These are phyloP conservation scores for Mermis nigrescens DNA, from an alignment of 2,888 invertebrate species.

Conservation along the genomic window DNA sequence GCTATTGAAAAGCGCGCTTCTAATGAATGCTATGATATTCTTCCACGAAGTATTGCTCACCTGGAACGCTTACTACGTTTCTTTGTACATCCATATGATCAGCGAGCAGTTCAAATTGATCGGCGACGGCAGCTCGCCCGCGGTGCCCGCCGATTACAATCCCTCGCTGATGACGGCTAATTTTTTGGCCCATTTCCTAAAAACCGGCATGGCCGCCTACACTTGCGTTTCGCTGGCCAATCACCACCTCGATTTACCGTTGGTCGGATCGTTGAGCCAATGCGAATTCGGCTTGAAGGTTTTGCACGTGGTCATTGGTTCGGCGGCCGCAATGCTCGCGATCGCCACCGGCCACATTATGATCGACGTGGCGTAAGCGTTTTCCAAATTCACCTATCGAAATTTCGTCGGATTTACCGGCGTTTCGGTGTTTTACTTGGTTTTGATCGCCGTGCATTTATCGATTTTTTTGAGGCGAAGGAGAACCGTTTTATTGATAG, in stretches of 20 bases:
- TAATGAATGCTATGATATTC: not conserved
- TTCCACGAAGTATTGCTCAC: conserved; percentile 4
- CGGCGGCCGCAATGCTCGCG: not conserved
- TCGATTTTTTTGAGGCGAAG: conserved; percentile 2
- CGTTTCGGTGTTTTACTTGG: conserved; percentile 7
- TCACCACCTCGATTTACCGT: not conserved
- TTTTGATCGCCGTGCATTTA: not conserved
- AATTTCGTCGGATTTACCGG: conserved; percentile 7
- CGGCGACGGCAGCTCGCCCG: too few species aligned
- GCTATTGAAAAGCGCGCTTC: not conserved
- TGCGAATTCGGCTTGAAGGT: not conserved
- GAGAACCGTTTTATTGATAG: not conserved
- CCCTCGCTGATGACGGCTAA: conserved; percentile 5
- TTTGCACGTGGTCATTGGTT: not conserved
- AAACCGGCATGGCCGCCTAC: conserved; percentile 2
- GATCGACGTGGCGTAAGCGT: conserved; percentile 1
- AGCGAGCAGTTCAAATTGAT: not conserved
- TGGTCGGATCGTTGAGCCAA: not conserved
- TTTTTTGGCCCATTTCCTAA: conserved; percentile 1
- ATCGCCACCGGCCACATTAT: not conserved
- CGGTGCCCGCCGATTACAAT: not conserved
- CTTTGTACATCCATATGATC: conserved; percentile 6
- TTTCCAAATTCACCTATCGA: conserved; percentile 3
- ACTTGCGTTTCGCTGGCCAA: not conserved
- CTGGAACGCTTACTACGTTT: conserved; percentile 8